These are phyloP conservation scores for Rhinogobius similis DNA, from an alignment of 2,113 vertebrate genomes.

Conservation along the genomic window DNA sequence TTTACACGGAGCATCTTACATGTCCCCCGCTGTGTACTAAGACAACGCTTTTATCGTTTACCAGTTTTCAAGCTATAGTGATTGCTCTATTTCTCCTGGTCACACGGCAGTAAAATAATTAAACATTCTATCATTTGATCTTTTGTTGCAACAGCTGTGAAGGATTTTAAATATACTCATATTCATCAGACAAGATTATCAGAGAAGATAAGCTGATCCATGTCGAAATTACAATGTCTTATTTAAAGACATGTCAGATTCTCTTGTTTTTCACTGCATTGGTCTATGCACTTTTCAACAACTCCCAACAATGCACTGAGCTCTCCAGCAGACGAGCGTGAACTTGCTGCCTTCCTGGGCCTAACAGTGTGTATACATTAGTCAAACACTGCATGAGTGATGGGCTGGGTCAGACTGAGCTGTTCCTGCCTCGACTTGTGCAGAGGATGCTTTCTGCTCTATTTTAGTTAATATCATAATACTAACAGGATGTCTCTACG, in stretches of 20 bases:
- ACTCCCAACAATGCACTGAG: conserved; percentile 4
- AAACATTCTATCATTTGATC: not conserved
- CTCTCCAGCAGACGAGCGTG: conserved; percentile 2
- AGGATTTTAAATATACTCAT: not conserved
- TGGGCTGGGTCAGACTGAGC: conserved; percentile 40
- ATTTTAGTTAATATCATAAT: conserved; percentile 30
- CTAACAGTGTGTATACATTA: conserved; percentile 14
- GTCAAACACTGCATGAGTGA: conserved; percentile 23
- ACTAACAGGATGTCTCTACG: conserved; percentile 16
- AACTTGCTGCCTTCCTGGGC: not conserved
- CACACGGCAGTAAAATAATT: not conserved
- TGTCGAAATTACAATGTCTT: not conserved
- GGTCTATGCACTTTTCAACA: not conserved
- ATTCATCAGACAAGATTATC: not conserved
- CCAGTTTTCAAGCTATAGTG: too few relatives aligned
- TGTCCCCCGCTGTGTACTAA: not conserved
- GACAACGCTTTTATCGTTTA: too few relatives aligned
- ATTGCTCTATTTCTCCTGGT: not conserved
- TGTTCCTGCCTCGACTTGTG: conserved; percentile 33
- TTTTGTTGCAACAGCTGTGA: not conserved
- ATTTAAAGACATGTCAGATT: not conserved
- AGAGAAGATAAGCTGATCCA: not conserved
- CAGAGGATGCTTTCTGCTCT: conserved; percentile 49
- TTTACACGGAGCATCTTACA: not conserved
- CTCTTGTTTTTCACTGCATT: not conserved